phyloP scores from a whole-genome alignment of 2,113 vertebrate species.

The Leuciscus idus region DNA sequence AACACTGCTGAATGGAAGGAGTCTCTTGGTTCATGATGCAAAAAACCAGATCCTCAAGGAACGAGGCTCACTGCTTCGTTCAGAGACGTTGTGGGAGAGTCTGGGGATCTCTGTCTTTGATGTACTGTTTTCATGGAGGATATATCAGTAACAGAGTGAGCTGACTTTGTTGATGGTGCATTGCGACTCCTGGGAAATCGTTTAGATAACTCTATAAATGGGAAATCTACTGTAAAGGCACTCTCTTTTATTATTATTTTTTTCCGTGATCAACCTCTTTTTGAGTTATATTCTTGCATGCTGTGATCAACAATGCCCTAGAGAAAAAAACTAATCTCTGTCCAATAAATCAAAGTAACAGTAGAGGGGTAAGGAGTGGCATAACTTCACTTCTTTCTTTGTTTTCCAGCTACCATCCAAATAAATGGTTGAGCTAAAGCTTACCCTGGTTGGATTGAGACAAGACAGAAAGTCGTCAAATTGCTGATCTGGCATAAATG shows the following conservation, averaged over 20 bases:
- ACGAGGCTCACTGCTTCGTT: conserved; percentile 45
- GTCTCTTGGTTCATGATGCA: conserved; percentile 45
- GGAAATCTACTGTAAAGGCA: background rate
- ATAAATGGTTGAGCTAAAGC: background rate
- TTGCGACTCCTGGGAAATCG: background rate
- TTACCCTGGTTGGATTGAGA: conserved; percentile 39
- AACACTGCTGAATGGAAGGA: conserved; percentile 17
- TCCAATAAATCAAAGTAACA: background rate
- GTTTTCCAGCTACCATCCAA: background rate
- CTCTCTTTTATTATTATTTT: background rate
- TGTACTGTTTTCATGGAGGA: conserved; percentile 31
- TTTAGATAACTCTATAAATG: conserved; percentile 21
- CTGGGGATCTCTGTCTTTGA: conserved; percentile 17
- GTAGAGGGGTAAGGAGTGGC: background rate
- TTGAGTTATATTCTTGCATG: background rate
- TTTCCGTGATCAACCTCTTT: background rate
- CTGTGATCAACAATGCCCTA: background rate
- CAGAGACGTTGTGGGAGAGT: conserved; percentile 47
- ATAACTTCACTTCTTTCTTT: background rate
- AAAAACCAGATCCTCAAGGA: conserved; percentile 43
- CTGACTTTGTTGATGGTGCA: conserved; percentile 14
- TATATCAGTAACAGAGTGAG: conserved; percentile 30
- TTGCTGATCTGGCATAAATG: conserved; percentile 65
- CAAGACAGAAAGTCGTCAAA: conserved; percentile 62
- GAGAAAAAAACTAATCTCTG: background rate